A percentile compares a stretch with the other conserved stretches of the same genome.
phyloP scores from a whole-genome alignment of 2,113 vertebrate genomes.

The cattle (Bos taurus) region DNA sequence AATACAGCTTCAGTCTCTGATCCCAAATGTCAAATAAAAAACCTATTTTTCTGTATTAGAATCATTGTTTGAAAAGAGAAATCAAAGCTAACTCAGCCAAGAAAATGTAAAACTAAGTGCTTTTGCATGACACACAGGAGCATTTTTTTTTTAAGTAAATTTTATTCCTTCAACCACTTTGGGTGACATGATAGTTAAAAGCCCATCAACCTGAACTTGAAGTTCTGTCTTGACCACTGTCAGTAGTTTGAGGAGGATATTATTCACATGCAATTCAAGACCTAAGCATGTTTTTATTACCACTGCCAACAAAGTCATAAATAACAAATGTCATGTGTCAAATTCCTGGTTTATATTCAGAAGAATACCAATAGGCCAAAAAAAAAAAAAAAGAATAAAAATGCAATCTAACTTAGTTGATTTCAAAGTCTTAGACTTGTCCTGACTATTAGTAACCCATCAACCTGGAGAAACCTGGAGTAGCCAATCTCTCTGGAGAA shows the following conservation, averaged over 20 bases:
- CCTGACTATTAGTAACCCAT: background rate
- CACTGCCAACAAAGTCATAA: conserved; percentile 31
- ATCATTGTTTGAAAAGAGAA: background rate
- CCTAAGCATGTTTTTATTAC: conserved; percentile 52
- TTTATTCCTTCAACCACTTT: background rate
- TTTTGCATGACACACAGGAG: background rate
- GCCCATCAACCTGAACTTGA: conserved; percentile 17
- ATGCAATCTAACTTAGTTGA: background rate
- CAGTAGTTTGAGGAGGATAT: conserved; percentile 19
- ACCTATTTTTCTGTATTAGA: background rate
- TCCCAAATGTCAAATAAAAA: background rate
- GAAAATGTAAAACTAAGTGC: conserved; percentile 35
- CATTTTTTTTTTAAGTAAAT: background rate
- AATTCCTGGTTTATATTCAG: background rate
- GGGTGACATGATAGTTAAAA: conserved; percentile 7
- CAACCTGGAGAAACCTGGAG: too few relatives aligned
- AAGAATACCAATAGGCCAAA: background rate
- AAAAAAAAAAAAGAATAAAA: background rate
- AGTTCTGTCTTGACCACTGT: conserved; percentile 43
- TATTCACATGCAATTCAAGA: conserved; percentile 37
- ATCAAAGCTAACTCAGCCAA: conserved; percentile 20
- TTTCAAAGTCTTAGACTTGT: background rate
- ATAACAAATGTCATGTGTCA: conserved; percentile 35
- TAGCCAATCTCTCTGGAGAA: background rate
- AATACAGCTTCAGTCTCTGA: background rate